Evolutionary conservation across 2,797 vertebrate species (phyloP), one percentile per base, ranked within the genome.

Genomic region (Catharus ustulatus): DNA sequence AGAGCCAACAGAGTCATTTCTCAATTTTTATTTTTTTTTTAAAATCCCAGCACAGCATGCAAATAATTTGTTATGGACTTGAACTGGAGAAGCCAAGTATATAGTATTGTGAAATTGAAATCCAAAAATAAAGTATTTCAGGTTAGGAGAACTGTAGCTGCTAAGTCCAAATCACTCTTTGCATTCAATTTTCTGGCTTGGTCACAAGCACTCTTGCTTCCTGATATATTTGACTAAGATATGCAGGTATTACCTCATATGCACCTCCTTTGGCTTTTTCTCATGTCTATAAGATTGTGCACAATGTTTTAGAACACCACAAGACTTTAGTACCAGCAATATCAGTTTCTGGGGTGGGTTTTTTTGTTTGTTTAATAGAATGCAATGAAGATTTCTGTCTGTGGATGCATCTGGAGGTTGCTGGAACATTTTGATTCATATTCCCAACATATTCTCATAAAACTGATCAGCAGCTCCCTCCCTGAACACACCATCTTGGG

Each of bases 21-120:
- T 78, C 72, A 66, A 62, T 23, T 40, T 36, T 27, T 16, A 27
- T 54, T 43, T 48, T 27, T 57, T 72, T 67, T 77, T 63, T 27
- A 58, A 58, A 62, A 43, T 85, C 58, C 75, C 71, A 62, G 42
- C n/a, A 59, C 71, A 95, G 48, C 59, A 66, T 59, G 45, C 48
- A 67, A 92, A 88, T 87, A 71, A 89, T 87, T 94, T 84, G 76
- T 58, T 86, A 72, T 42, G 71, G 77, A 74, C 40, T 91, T 72
- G 46, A 91, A 81, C 43, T 62, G 46, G n/a, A 86, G 64, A 91
- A 88, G 64, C 38, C 54, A 92, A 94, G n/a, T 62, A 43, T 59
- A 85, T 13, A 74, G 54, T 21, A 36, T 6, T 84, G 58, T 72
- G 48, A 59, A 94, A 93, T 9, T 76, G 24, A 90, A 78, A 92